phyloP scores from a whole-genome alignment of 2,113 vertebrate species.

The Carassius auratus region DNA sequence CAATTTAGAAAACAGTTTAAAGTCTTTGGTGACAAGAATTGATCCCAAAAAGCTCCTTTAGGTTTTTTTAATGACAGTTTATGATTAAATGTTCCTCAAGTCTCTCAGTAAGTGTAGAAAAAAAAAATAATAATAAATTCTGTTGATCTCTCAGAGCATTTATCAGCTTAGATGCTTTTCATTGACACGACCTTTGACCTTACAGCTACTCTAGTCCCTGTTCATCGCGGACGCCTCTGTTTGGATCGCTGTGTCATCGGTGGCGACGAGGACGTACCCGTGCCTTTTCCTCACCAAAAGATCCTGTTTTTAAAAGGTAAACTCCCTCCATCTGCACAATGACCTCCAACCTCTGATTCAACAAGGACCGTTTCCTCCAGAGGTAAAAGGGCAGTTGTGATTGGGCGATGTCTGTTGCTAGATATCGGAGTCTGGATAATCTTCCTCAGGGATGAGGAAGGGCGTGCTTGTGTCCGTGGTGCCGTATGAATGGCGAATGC shows the following conservation, averaged over 20 bases:
- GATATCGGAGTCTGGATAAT: background rate
- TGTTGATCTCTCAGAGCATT: too few species aligned
- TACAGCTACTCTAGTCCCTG: too few species aligned
- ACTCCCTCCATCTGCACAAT: background rate
- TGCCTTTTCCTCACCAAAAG: too few species aligned
- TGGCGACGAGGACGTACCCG: too few species aligned
- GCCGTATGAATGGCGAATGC: constrained; percentile 36
- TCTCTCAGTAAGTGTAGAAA: background rate
- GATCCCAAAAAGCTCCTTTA: background rate
- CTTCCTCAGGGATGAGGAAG: constrained; percentile 1
- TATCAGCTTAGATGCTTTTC: too few species aligned
- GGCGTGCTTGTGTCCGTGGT: constrained; percentile 33
- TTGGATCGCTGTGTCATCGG: too few species aligned
- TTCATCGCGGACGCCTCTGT: too few species aligned
- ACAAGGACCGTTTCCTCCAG: background rate
- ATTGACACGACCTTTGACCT: too few species aligned
- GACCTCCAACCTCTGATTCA: background rate
- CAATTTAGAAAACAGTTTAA: background rate
- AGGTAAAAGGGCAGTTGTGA: background rate
- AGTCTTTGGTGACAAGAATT: constrained; percentile 19
- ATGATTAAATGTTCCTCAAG: background rate
- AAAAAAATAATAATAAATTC: background rate
- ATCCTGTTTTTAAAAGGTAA: background rate
- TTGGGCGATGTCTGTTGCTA: background rate
- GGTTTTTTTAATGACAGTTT: background rate